Percentiles rank a stretch among this genome's conserved stretches.
Evolutionary conservation across 2,888 invertebrate species (phyloP).

Genomic region (Heteromyza rotundicornis): DNA sequence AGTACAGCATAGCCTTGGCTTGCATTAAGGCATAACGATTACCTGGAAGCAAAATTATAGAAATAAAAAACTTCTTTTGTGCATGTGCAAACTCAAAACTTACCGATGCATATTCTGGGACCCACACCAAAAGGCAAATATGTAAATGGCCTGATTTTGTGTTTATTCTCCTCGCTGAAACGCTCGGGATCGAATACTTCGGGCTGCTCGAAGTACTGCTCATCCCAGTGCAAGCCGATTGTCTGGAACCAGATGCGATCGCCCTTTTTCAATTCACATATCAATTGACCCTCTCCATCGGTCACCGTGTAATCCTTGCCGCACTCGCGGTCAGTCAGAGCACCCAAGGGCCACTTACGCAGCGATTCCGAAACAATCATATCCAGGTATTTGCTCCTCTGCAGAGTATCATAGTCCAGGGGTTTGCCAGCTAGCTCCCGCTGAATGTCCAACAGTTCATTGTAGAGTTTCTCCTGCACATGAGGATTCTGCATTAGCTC

Average conservation of each 20-base stretch:
- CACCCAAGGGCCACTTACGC: conserved; percentile 64
- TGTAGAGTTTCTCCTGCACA: conserved; percentile 65
- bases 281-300: conserved; percentile 62
- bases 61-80: not conserved
- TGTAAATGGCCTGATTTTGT: conserved; percentile 58
- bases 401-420: conserved; percentile 65
- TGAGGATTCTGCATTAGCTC: conserved; percentile 67
- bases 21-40: conserved; percentile 52
- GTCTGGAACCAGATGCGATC: conserved; percentile 62
- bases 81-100: conserved; percentile 5
- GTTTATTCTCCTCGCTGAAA: conserved; percentile 66
- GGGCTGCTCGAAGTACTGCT: conserved; percentile 65
- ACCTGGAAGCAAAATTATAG: conserved; percentile 33
- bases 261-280: conserved; percentile 64
- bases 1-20: conserved; percentile 45
- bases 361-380: conserved; percentile 68
- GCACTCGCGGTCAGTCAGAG: conserved; percentile 64
- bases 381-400: conserved; percentile 68
- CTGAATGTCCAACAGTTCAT: conserved; percentile 64
- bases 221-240: conserved; percentile 64
- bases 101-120: conserved; percentile 69
- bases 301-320: conserved; percentile 62
- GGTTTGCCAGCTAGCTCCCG: conserved; percentile 58
- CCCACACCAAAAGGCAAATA: conserved; percentile 68
- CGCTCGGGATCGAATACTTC: conserved; percentile 66